Base-by-base conservation (phyloP, 92 coral and sea anemone species). In the Parazoanthus swiftii region DNA sequence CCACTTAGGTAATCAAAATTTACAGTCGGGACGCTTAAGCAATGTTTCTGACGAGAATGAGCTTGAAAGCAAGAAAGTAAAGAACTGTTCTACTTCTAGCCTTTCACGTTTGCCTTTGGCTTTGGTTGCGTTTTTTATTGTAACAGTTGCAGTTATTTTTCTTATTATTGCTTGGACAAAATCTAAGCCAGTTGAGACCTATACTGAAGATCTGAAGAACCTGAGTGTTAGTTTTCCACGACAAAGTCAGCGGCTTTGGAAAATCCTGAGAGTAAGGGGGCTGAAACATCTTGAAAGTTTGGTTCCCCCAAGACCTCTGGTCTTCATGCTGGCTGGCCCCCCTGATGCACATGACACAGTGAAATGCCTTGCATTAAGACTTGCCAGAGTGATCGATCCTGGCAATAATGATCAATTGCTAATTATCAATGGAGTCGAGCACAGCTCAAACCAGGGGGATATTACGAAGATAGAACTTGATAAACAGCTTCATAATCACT, bases 241-340 rank as follows among this genome's bases (percentile, higher is more conserved):
- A 46, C 87, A 84, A 84, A 43, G 75, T 35, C 44, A 10, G 38
- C 79, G 95, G 29, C 88, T 93, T 82, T 93, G 93, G 95, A 80
- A 63, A 81, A 91, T 89, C 77, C 81, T 96, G 14, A 89, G 79
- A 70, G 84, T 79, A 33, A 88, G 99, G 76, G 94, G 95, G 18
- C 8, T 76, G 72, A 90, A 97, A 0, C 95, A 96, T 77, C 83
- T 95, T 7, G 87, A 89, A 16, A 91, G 89, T 14, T 39, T 42
- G 1, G 43, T 79, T 8, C 96, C 96, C 0, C 88, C 87, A 0
- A 95, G 93, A 54, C 98, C 99, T 1, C 91, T 96, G 88, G 98
- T 96, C 6, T 39, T 96, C 4, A 16, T 95, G 89, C 66, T 96
- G 39, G 98, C 87, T 21, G 95, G 98, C 18, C 85, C 93, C 0